Conservation (phyloP, 2,888 invertebrate genomes). For the Ectemnius cavifrons region DNA sequence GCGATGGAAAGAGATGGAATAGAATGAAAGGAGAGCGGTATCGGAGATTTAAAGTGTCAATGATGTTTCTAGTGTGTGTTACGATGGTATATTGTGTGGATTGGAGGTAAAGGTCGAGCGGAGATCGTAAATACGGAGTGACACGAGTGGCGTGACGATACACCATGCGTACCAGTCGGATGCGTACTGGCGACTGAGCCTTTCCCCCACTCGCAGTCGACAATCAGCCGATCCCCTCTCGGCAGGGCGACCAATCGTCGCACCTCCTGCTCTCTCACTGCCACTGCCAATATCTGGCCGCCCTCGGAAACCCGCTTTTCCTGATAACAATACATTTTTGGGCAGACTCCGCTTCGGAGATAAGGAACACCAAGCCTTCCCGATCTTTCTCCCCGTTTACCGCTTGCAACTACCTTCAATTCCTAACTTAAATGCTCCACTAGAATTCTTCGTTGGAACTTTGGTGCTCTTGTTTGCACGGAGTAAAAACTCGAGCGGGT, state of each 20-base stretch:
- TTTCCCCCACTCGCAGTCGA: conserved; percentile 48
- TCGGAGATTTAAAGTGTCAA: no score
- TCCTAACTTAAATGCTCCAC: conserved; percentile 9
- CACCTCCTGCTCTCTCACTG: conserved; percentile 39
- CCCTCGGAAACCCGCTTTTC: conserved; percentile 41
- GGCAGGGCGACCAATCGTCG: conserved; percentile 52
- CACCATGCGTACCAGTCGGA: conserved; percentile 59
- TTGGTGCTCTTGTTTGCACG: background rate
- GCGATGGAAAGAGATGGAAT: no score
- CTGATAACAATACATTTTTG: conserved; percentile 59
- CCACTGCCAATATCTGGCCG: conserved; percentile 42
- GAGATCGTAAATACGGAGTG: no score
- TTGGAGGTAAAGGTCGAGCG: no score
- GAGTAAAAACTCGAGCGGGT: no score
- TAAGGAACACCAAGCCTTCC: conserved; percentile 30
- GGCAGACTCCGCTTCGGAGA: conserved; percentile 40
- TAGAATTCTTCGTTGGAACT: background rate
- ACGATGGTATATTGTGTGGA: no score
- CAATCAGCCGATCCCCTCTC: conserved; percentile 49
- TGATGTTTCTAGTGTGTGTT: no score
- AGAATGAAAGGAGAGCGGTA: no score
- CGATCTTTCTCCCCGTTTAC: background rate
- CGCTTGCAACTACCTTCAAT: conserved; percentile 17
- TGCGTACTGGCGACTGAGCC: conserved; percentile 62
- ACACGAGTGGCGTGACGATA: conserved; percentile 8